A percentile compares a stretch with the other conserved stretches of the same genome.
Conservation (phyloP, 2,797 vertebrate genomes). For the Darevskia nairensis region DNA sequence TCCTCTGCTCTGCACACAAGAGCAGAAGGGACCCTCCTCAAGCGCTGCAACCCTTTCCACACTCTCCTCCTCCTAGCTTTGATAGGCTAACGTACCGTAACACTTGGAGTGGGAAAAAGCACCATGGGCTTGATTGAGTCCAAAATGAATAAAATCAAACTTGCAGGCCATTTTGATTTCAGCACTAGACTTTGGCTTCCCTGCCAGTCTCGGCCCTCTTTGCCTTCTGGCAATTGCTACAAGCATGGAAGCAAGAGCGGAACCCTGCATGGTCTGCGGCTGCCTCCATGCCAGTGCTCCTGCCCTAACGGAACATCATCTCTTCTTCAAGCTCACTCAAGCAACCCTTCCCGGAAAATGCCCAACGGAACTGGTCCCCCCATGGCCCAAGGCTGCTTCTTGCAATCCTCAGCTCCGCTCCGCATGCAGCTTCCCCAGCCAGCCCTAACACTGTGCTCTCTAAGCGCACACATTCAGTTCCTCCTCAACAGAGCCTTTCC, state of each 20-base stretch:
- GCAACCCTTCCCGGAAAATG: no score
- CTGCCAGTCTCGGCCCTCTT: not conserved
- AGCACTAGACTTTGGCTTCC: not conserved
- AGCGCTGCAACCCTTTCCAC: not conserved
- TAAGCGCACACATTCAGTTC: no score
- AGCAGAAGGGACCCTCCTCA: not conserved
- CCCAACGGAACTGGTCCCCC: not conserved
- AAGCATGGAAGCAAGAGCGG: not conserved
- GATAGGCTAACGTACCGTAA: not conserved
- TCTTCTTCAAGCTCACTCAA: no score
- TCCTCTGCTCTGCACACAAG: not conserved
- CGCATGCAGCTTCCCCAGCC: not conserved
- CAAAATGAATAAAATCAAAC: not conserved
- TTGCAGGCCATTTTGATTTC: not conserved
- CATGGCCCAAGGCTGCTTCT: not conserved
- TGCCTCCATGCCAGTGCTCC: not conserved
- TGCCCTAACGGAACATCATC: no score
- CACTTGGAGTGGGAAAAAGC: not conserved
- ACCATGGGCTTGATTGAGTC: not conserved
- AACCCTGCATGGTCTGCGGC: not conserved
- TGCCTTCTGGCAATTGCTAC: not conserved
- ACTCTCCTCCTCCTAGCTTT: not conserved
- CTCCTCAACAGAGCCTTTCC: no score
- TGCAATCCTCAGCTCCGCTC: not conserved
- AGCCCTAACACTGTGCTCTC: no score